Base-by-base conservation (phyloP, 2,888 invertebrate species). In the Mythimna lalbum region DNA sequence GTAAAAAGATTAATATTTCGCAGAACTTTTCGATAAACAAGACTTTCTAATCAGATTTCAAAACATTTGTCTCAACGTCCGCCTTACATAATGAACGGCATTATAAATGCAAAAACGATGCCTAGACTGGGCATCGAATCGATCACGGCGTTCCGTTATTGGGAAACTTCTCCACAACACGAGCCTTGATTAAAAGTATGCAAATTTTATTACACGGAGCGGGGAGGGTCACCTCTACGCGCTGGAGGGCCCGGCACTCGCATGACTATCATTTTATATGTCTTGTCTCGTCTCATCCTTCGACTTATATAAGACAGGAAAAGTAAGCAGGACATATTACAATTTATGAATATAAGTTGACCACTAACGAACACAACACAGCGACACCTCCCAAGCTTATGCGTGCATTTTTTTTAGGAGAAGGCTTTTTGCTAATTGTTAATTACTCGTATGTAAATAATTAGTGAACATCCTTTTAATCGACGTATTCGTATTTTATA, bases 161-260 rank as follows among this genome's bases (percentile, higher is more conserved):
- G 96, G 95, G 92, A 95, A 96, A 96, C 95, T 96, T 96, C 95
- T 95, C 96, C 94, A 92, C 96, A 96, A 96, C 96, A 96, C 93
- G 95, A 93, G 91, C 95, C 95, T 96, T 96, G 96, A 96, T 96
- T 96, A 96, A 96, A 96, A 96, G 96, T 96, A 96, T 96, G 96
- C 96, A 96, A 96, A 96, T 96, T 96, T 96, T 96, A 96, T 96
- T 96, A 96, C 95, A 93, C 93, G 91, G 90, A 91, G 90, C 89
- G 88, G 93, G 92, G 89, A 86, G 87, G 90, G 81, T 84, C 88
- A 87, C 84, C 84, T 84, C 86, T 83, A 27, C 66, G 53, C 47
- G 53, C 43, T 33, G 52, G 67, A 53, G 67, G 36, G 33, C 57
- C 49, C 86, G 87, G 87, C 87, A 88, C 78, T 87, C 86, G 86